phyloP scores from a whole-genome alignment of 2,888 invertebrate species.

The Dynastes grantii region DNA sequence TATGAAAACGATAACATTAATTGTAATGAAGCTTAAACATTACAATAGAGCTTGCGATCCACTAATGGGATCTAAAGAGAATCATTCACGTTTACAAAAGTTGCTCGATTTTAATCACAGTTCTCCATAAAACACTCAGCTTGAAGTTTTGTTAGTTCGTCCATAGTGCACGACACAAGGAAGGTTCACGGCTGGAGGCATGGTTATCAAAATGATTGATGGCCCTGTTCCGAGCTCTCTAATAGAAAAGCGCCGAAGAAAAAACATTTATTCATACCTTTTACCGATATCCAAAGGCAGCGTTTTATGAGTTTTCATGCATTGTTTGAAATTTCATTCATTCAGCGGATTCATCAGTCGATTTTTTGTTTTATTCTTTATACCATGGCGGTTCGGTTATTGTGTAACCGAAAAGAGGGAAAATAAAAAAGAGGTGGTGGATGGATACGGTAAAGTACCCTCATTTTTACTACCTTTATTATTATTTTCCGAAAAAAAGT shows the following conservation, averaged over 20 bases:
- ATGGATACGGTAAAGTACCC: background rate
- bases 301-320: constrained; percentile 37
- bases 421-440: constrained; percentile 1
- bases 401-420: background rate
- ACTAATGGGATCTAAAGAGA: constrained; percentile 7
- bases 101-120: constrained; percentile 36
- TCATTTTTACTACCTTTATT: constrained; percentile 16
- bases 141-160: constrained; percentile 36
- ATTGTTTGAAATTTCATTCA: constrained; percentile 45
- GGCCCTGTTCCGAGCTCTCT: constrained; percentile 41
- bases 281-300: constrained; percentile 32
- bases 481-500: background rate
- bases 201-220: constrained; percentile 49
- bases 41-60: background rate
- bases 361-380: constrained; percentile 25
- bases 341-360: constrained; percentile 18
- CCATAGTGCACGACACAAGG: constrained; percentile 5
- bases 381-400: background rate
- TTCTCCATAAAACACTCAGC: constrained; percentile 18
- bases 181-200: constrained; percentile 7
- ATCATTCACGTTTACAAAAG: constrained; percentile 17
- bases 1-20: too few species aligned
- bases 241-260: constrained; percentile 43
- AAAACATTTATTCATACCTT: constrained; percentile 42
- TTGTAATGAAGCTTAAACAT: too few species aligned